Percentiles rank a stretch among this genome's conserved stretches.
phyloP scores from a whole-genome alignment of 2,113 vertebrate species.

The Campylorhamphus procurvoides region DNA sequence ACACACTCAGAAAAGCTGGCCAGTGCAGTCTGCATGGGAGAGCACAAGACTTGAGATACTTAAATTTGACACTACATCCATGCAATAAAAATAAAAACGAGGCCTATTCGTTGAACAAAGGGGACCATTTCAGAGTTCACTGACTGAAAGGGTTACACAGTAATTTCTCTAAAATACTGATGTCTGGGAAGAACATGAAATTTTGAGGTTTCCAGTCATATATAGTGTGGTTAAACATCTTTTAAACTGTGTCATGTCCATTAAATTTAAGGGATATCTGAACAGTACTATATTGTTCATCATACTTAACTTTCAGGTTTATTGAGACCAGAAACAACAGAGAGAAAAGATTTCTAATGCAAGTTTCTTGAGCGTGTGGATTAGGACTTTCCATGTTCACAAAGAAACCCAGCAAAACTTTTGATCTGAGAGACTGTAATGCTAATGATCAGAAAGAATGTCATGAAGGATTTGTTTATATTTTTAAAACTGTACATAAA shows the following conservation, averaged over 20 bases:
- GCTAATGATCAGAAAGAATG: slow-evolving; percentile 58
- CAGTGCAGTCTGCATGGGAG: neutral
- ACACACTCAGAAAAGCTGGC: neutral
- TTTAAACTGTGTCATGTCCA: neutral
- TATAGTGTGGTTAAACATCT: neutral
- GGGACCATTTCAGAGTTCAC: neutral
- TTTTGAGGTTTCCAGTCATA: neutral
- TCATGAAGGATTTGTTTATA: slow-evolving; percentile 62
- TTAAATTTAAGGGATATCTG: neutral
- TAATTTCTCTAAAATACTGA: neutral
- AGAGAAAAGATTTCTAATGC: neutral
- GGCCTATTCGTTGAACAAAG: neutral
- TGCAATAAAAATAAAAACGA: neutral
- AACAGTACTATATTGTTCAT: neutral
- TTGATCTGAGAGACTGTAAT: slow-evolving; percentile 40
- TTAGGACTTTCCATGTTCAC: slow-evolving; percentile 11
- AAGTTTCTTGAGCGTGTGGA: neutral
- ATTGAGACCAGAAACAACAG: neutral
- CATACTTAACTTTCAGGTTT: neutral
- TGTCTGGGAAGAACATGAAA: neutral
- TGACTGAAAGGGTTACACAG: neutral
- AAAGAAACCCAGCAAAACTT: slow-evolving; percentile 50
- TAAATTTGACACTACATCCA: neutral
- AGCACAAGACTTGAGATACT: neutral
- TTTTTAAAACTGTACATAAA: slow-evolving; percentile 57